A percentile compares a stretch with the other conserved stretches of the same genome.
phyloP scores from a whole-genome alignment of 2,797 vertebrate genomes.

The Amblyraja radiata region DNA sequence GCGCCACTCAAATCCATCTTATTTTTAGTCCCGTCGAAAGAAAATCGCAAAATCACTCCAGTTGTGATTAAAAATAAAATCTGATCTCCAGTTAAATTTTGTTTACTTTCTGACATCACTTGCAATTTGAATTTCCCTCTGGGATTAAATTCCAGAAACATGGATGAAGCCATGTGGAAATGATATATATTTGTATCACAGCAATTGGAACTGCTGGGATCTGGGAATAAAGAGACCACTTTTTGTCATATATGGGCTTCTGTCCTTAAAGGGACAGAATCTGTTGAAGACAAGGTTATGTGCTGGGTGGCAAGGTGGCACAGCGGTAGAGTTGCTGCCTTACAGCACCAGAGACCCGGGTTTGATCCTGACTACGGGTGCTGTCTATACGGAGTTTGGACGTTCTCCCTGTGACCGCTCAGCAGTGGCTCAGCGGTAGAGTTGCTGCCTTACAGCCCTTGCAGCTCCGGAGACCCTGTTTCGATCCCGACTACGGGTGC shows the following conservation, averaged over 20 bases:
- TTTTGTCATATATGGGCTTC: not conserved
- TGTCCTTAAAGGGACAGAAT: not conserved
- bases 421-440: too few relatives aligned
- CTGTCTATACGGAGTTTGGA: too few relatives aligned
- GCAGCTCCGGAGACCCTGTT: too few relatives aligned
- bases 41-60: slow-evolving; percentile 6
- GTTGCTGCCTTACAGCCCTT: too few relatives aligned
- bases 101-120: slow-evolving; percentile 7
- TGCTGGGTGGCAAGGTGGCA: too few relatives aligned
- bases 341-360: too few relatives aligned
- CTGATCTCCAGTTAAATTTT: slow-evolving; percentile 13
- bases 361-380: not conserved
- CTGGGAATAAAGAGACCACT: not conserved
- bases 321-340: too few relatives aligned
- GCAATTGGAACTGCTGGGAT: slow-evolving; percentile 1
- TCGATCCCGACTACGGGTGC: too few relatives aligned
- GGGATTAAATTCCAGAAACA: slow-evolving; percentile 25
- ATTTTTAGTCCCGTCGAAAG: not conserved
- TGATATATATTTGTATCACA: slow-evolving; percentile 29
- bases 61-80: slow-evolving; percentile 12
- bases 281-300: not conserved
- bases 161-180: slow-evolving; percentile 26
- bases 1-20: not conserved
- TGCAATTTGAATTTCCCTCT: slow-evolving; percentile 11
- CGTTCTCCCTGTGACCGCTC: too few relatives aligned